These are phyloP conservation scores for Pithys albifrons DNA, from an alignment of 2,113 vertebrate genomes.

Conservation along the genomic window DNA sequence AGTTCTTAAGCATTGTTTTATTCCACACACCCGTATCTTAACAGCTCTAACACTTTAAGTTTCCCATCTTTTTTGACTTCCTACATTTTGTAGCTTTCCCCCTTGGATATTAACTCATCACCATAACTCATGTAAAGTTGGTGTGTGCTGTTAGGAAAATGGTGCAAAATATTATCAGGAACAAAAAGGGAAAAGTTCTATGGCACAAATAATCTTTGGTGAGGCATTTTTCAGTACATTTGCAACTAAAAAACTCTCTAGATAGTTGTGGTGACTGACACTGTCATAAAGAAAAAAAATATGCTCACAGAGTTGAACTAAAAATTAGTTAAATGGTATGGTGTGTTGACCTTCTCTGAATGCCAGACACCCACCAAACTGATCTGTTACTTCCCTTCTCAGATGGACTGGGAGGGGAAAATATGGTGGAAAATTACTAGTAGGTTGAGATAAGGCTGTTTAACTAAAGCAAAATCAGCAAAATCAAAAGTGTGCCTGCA, in stretches of 20 bases:
- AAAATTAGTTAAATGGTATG: not conserved
- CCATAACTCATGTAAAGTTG: not conserved
- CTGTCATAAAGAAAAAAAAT: not conserved
- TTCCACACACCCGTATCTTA: not conserved
- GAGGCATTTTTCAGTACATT: not conserved
- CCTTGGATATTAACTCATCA: not conserved
- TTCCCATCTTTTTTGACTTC: not conserved
- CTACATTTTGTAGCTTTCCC: rapidly evolving
- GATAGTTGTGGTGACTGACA: not conserved
- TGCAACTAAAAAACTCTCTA: not conserved
- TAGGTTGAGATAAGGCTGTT: not conserved
- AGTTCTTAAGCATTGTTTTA: not conserved
- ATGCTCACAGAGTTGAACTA: not conserved
- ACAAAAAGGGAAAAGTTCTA: not conserved
- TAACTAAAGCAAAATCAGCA: not conserved
- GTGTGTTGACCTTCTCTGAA: not conserved
- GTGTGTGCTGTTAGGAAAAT: not conserved
- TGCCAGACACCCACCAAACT: not conserved
- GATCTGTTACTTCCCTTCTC: not conserved
- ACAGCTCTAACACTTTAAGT: not conserved
- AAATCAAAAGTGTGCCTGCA: not conserved
- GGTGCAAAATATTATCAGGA: not conserved
- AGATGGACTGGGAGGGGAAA: not conserved
- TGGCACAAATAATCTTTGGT: not conserved
- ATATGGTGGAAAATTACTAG: not conserved